These are phyloP conservation scores for Paraescarpia echinospica DNA, from an alignment of 1,140 invertebrate genomes.

Conservation along the genomic window DNA sequence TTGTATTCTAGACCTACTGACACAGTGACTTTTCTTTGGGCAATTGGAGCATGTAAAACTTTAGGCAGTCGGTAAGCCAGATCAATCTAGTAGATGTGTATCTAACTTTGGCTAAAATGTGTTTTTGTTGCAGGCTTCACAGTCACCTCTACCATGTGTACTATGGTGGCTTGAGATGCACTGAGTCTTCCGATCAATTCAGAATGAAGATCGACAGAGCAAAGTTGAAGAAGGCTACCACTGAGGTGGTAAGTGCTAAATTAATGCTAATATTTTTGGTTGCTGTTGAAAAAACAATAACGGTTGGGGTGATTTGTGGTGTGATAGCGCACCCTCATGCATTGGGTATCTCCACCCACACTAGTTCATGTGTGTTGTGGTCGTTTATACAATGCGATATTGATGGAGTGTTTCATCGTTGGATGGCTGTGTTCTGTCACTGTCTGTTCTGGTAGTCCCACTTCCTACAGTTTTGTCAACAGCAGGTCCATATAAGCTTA, in stretches of 20 bases:
- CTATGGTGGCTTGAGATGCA: neutral
- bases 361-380: neutral
- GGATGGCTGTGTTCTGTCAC: neutral
- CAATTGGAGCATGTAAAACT: neutral
- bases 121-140: neutral
- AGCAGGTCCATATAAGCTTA: neutral
- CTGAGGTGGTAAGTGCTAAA: slow-evolving; percentile 76
- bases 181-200: slow-evolving; percentile 11
- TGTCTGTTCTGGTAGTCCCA: neutral
- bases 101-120: neutral
- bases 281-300: neutral
- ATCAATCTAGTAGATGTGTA: neutral
- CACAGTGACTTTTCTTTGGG: neutral
- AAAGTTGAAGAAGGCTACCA: slow-evolving; percentile 84
- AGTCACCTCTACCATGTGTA: neutral
- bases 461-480: slow-evolving; percentile 12
- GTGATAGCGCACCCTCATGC: neutral
- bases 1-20: neutral
- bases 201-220: slow-evolving; percentile 85
- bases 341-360: neutral
- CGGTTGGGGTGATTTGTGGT: neutral
- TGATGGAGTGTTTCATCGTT: neutral
- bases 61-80: neutral
- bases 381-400: neutral
- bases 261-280: neutral